Conservation (phyloP, 2,113 vertebrate species). For the Carlito syrichta region DNA sequence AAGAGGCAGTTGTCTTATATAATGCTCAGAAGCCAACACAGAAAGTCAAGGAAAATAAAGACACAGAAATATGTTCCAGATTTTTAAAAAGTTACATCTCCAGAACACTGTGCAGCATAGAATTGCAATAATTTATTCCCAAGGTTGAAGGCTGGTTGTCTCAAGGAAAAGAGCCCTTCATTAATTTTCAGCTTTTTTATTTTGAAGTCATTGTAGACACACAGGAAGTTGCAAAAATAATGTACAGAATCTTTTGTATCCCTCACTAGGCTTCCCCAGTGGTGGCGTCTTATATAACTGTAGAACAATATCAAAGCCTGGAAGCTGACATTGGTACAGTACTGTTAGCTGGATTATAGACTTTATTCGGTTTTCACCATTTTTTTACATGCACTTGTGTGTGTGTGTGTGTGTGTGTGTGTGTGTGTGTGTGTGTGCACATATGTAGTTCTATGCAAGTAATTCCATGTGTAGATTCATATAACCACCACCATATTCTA, state of each 20-base stretch:
- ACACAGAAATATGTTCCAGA: neutral
- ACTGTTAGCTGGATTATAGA: neutral
- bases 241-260: rapidly evolving
- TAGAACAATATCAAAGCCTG: neutral
- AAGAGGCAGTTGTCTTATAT: neutral
- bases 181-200: neutral
- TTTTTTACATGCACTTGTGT: neutral
- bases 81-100: neutral
- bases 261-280: neutral
- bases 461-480: neutral
- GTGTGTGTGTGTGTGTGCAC: neutral
- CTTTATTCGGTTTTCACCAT: neutral
- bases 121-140: neutral
- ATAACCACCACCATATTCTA: neutral
- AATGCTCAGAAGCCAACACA: neutral
- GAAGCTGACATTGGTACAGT: neutral
- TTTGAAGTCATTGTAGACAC: neutral
- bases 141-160: neutral
- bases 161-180: neutral
- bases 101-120: rapidly evolving
- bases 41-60: neutral
- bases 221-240: neutral
- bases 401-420: neutral
- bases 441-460: neutral
- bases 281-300: neutral